Evolutionary conservation across 2,797 vertebrate genomes (phyloP).

Genomic region (Spondyliosoma cantharus): DNA sequence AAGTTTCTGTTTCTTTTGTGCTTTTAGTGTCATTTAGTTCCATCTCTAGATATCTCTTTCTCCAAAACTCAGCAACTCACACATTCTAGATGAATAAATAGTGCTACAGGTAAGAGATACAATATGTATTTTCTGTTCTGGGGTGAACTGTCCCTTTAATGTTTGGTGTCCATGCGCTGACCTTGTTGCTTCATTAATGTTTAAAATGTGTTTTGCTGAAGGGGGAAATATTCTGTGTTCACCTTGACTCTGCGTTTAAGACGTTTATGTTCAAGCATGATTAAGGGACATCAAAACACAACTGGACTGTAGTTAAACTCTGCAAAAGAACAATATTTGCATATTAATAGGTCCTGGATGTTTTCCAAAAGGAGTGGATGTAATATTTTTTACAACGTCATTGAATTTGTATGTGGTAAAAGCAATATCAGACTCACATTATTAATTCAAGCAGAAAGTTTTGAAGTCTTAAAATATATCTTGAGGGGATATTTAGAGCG

Average conservation of each 20-base stretch:
- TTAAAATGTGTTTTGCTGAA: background rate
- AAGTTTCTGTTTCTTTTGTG: no score
- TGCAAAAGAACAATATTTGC: background rate
- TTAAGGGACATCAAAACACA: background rate
- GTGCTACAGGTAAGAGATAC: no score
- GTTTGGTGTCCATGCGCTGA: background rate
- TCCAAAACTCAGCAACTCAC: no score
- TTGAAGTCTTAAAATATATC: constrained; percentile 1
- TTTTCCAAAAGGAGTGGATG: background rate
- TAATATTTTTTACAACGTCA: background rate
- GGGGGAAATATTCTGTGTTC: background rate
- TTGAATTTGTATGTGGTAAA: background rate
- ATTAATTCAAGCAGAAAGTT: background rate
- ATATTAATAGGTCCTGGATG: background rate
- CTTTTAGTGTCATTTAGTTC: no score
- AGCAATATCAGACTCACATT: background rate
- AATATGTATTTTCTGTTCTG: no score
- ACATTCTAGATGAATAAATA: no score
- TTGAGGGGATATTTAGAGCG: background rate
- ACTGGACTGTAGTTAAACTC: background rate
- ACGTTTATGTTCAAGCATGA: background rate
- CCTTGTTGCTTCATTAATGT: background rate
- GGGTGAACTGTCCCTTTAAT: background rate
- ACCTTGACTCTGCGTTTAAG: background rate
- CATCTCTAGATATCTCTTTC: no score